phyloP scores from a whole-genome alignment of 2,888 invertebrate genomes.

The Zhengitettix transpicula region DNA sequence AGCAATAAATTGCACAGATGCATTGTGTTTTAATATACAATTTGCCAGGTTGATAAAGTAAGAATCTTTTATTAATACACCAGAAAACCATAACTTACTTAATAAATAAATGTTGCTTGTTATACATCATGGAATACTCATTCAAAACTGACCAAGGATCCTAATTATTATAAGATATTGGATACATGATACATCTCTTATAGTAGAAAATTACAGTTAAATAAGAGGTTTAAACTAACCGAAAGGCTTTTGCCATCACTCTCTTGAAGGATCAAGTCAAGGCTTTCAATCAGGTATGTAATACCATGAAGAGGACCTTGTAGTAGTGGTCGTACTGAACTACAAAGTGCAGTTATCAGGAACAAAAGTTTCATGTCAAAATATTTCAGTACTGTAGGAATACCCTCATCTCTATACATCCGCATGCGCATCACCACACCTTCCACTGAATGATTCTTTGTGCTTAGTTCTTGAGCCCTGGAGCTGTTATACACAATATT shows the following conservation, averaged over 20 bases:
- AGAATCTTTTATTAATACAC: no score
- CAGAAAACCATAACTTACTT: no score
- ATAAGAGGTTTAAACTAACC: no score
- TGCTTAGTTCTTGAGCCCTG: slow-evolving; percentile 40
- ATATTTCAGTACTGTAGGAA: slow-evolving; percentile 55
- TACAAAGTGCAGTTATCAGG: slow-evolving; percentile 68
- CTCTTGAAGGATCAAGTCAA: slow-evolving; percentile 44
- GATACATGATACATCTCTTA: no score
- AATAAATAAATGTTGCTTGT: no score
- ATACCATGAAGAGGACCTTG: slow-evolving; percentile 52
- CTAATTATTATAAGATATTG: no score
- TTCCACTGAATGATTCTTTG: slow-evolving; percentile 45
- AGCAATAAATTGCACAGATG: no score
- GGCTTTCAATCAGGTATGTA: slow-evolving; percentile 45
- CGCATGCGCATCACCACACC: slow-evolving; percentile 56
- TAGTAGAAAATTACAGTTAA: no score
- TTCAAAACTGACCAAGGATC: no score
- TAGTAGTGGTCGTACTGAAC: slow-evolving; percentile 45
- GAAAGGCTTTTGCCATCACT: slow-evolving; percentile 14
- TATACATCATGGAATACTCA: no score
- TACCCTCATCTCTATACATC: slow-evolving; percentile 43
- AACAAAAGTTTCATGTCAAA: slow-evolving; percentile 82
- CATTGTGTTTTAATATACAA: no score
- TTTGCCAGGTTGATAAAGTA: no score
- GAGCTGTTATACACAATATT: slow-evolving; percentile 70